Percentiles rank a stretch among this genome's conserved stretches.
These are phyloP conservation scores for Napeogenes sylphis DNA, from an alignment of 2,888 invertebrate species.

Conservation along the genomic window DNA sequence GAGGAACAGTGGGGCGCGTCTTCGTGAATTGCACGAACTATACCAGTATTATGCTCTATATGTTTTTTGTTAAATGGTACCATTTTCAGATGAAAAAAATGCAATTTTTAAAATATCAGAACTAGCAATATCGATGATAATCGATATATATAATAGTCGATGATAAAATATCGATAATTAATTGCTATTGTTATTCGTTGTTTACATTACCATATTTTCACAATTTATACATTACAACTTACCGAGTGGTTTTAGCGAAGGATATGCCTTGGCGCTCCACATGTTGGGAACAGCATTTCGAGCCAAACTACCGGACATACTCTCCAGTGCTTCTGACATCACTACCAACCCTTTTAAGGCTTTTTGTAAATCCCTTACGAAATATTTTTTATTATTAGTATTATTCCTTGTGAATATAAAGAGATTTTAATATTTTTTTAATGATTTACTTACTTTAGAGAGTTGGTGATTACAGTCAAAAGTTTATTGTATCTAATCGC, in stretches of 20 bases:
- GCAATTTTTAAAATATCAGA: too few species aligned
- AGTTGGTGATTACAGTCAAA: conserved; percentile 74
- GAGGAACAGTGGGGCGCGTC: too few species aligned
- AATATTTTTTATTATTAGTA: not conserved
- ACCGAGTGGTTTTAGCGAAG: conserved; percentile 84
- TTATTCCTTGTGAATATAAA: conserved; percentile 3
- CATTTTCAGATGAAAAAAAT: too few species aligned
- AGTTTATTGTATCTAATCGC: conserved; percentile 87
- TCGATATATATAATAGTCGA: too few species aligned
- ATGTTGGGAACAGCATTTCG: conserved; percentile 82
- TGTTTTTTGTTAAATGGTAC: too few species aligned
- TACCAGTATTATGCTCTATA: too few species aligned
- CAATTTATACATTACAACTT: conserved; percentile 25
- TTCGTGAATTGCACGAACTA: too few species aligned
- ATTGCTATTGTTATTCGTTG: too few species aligned
- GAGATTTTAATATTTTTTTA: not conserved
- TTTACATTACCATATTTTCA: too few species aligned
- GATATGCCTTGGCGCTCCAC: conserved; percentile 84
- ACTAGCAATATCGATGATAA: too few species aligned
- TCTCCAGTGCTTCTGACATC: conserved; percentile 86
- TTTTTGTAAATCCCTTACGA: conserved; percentile 77
- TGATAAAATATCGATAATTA: too few species aligned
- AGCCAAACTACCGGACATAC: conserved; percentile 81
- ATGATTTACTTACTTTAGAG: conserved; percentile 59
- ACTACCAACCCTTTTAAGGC: conserved; percentile 87